Conservation (phyloP, 2,797 vertebrate species). For the Chaetophractus vellerosus region DNA sequence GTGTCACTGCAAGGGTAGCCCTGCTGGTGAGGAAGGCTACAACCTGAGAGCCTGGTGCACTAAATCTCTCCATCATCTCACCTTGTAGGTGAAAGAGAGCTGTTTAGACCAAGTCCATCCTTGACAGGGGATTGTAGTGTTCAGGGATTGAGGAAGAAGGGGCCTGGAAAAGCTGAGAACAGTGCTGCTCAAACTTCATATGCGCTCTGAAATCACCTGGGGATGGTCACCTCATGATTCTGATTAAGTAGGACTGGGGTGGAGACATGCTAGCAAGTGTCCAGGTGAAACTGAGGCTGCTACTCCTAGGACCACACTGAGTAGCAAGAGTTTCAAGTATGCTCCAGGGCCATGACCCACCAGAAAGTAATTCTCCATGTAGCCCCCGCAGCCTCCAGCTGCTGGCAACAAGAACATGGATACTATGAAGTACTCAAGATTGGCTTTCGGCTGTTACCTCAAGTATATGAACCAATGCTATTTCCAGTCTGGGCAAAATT, state of each 20-base stretch:
- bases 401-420: not conserved
- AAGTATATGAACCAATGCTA: not conserved
- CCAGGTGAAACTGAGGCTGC: not conserved
- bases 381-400: not conserved
- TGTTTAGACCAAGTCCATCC: not conserved
- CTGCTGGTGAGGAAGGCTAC: not conserved
- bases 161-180: not conserved
- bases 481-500: not conserved
- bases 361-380: not conserved
- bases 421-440: not conserved
- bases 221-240: no score
- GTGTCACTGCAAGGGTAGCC: not conserved
- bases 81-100: not conserved
- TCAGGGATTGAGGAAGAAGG: not conserved
- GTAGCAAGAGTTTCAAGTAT: not conserved
- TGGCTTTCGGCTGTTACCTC: not conserved
- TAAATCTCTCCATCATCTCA: not conserved
- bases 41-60: not conserved
- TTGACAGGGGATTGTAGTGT: not conserved
- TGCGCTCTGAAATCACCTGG: not conserved
- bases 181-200: not conserved
- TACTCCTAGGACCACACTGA: not conserved
- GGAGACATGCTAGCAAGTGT: not conserved
- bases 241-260: not conserved
- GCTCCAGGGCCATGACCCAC: not conserved